phyloP scores from a whole-genome alignment of 2,113 vertebrate genomes.

The Lasiurus borealis region DNA sequence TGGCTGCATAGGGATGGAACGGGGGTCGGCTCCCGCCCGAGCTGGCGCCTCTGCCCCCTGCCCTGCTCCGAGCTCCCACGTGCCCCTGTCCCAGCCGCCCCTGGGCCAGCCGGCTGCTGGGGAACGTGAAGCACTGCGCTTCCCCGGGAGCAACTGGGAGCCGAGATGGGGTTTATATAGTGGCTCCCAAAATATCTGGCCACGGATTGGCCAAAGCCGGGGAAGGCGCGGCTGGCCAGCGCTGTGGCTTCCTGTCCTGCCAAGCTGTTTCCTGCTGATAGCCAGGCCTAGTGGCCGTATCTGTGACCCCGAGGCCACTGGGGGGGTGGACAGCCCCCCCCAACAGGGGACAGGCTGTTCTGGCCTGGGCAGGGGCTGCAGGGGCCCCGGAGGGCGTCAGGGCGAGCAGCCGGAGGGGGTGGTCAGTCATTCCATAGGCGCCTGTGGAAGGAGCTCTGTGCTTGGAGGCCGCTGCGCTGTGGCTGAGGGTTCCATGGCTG shows the following conservation, averaged over 20 bases:
- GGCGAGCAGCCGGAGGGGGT: background rate
- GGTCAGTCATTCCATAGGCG: rapidly evolving
- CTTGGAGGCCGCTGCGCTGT: background rate
- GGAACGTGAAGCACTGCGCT: background rate
- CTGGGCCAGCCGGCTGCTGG: background rate
- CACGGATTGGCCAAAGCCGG: slow-evolving; percentile 89
- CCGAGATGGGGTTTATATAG: slow-evolving; percentile 91
- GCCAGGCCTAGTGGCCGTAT: slow-evolving; percentile 87
- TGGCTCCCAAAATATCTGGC: slow-evolving; percentile 94
- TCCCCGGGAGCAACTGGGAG: background rate
- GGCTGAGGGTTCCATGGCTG: background rate
- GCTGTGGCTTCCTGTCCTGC: slow-evolving; percentile 93
- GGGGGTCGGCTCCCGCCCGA: rapidly evolving
- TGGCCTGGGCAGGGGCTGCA: background rate
- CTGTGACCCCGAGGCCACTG: slow-evolving; percentile 87
- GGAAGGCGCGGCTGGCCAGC: slow-evolving; percentile 90
- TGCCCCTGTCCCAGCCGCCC: background rate
- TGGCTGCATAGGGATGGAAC: rapidly evolving
- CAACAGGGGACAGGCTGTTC: slow-evolving; percentile 64
- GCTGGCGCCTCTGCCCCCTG: background rate
- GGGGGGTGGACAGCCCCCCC: background rate
- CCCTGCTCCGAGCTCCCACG: background rate
- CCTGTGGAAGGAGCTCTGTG: background rate
- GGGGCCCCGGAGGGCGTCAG: background rate
- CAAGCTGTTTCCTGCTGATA: slow-evolving; percentile 99